These are phyloP conservation scores for Synanthedon formicaeformis DNA, from an alignment of 2,888 invertebrate genomes.

Conservation along the genomic window DNA sequence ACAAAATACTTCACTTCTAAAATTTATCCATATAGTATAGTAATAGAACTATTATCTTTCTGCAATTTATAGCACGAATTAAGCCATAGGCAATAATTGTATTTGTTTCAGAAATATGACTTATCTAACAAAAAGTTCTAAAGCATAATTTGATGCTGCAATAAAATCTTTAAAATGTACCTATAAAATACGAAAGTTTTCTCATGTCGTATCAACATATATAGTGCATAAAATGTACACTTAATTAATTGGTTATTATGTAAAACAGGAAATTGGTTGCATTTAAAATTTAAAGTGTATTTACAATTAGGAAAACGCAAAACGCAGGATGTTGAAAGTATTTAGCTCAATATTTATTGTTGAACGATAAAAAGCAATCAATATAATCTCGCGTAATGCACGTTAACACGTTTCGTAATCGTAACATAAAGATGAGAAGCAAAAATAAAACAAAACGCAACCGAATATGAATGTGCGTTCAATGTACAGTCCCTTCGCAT, in stretches of 20 bases:
- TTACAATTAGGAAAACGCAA: too few relatives aligned
- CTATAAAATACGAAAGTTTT: too few relatives aligned
- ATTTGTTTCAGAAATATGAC: too few relatives aligned
- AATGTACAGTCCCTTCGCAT: conserved; percentile 26
- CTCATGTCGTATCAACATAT: not conserved
- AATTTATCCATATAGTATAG: too few relatives aligned
- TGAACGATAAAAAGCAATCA: not conserved
- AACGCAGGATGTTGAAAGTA: not conserved
- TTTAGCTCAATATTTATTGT: not conserved
- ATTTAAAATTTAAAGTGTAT: conserved; percentile 1
- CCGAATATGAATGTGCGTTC: not conserved
- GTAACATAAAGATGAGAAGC: not conserved
- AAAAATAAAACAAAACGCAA: not conserved
- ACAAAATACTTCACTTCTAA: too few relatives aligned
- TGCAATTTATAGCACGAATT: too few relatives aligned
- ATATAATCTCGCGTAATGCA: not conserved
- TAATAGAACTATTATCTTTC: too few relatives aligned
- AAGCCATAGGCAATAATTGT: too few relatives aligned
- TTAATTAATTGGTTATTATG: not conserved
- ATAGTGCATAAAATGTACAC: conserved; percentile 1
- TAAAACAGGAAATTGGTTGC: conserved; percentile 3
- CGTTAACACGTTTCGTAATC: not conserved
- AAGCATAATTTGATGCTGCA: too few relatives aligned
- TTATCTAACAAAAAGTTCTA: too few relatives aligned
- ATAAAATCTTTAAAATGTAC: too few relatives aligned